A percentile compares a stretch with the other conserved stretches of the same genome.
phyloP scores from a whole-genome alignment of 2,888 invertebrate genomes.

The Fragum whitleyi region DNA sequence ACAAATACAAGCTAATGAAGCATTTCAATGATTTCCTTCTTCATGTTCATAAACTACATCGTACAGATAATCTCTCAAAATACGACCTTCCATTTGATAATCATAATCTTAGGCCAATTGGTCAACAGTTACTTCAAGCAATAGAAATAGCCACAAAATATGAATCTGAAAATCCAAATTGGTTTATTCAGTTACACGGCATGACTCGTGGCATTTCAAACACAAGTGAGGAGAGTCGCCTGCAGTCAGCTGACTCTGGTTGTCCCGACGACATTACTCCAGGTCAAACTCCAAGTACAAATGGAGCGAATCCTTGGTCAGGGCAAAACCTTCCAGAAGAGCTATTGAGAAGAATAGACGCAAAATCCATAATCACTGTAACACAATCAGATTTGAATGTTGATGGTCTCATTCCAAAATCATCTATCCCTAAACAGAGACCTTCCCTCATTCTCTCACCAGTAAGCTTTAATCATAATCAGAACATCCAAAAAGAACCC shows the following conservation, averaged over 20 bases:
- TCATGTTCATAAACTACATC: constrained; percentile 58
- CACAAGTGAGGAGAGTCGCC: constrained; percentile 49
- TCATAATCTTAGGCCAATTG: constrained; percentile 39
- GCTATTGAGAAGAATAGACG: neutral
- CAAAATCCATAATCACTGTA: constrained; percentile 1
- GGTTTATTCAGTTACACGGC: constrained; percentile 36
- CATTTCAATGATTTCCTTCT: constrained; percentile 63
- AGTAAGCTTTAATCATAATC: neutral
- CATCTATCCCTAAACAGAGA: constrained; percentile 6
- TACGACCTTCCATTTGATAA: constrained; percentile 58
- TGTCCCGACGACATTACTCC: constrained; percentile 35
- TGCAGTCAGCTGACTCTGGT: constrained; percentile 61
- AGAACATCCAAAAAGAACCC: constrained; percentile 12
- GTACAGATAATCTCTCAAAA: constrained; percentile 50
- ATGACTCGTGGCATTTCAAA: constrained; percentile 39
- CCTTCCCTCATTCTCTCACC: neutral
- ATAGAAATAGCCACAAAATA: constrained; percentile 32
- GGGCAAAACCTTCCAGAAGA: neutral
- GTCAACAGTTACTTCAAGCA: constrained; percentile 44
- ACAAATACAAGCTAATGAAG: constrained; percentile 61
- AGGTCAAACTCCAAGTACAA: constrained; percentile 19
- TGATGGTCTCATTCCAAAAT: neutral
- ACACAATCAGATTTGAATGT: constrained; percentile 25
- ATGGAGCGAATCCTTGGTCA: neutral
- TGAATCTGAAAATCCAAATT: constrained; percentile 48